A percentile compares a stretch with the other conserved stretches of the same genome.
These are phyloP conservation scores for Mellilla xanthometata DNA, from an alignment of 2,888 invertebrate species.

Conservation along the genomic window DNA sequence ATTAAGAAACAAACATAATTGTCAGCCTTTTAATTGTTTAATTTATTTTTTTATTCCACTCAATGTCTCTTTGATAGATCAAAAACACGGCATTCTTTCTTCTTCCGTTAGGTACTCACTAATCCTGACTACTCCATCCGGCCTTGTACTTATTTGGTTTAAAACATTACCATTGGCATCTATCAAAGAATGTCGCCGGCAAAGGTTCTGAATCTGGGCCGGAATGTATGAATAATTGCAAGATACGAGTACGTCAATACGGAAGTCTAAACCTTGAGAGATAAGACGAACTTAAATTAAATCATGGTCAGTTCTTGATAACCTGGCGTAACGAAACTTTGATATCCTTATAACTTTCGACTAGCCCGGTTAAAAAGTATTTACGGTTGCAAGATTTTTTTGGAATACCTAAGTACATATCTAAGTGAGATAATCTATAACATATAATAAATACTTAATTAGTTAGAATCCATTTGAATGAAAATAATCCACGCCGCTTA, in stretches of 20 bases:
- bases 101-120: constrained; percentile 6
- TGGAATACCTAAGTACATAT: no score
- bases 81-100: not conserved
- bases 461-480: constrained; percentile 25
- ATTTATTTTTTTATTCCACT: no score
- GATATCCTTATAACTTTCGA: no score
- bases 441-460: constrained; percentile 23
- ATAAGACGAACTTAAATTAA: not conserved
- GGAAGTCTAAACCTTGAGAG: not conserved
- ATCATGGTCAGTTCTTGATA: no score
- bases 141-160: constrained; percentile 10
- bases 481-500: constrained; percentile 11
- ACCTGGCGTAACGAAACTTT: no score
- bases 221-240: constrained; percentile 11
- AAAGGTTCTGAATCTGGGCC: constrained; percentile 7
- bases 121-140: constrained; percentile 8
- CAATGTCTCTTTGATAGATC: no score
- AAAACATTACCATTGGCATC: constrained; percentile 13
- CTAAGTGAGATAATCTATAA: no score
- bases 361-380: no score
- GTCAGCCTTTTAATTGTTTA: no score
- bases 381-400: no score
- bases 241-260: not conserved
- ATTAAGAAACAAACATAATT: no score
- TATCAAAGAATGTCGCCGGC: constrained; percentile 14